Conservation (phyloP, 2,113 vertebrate genomes). For the Garra rufa region DNA sequence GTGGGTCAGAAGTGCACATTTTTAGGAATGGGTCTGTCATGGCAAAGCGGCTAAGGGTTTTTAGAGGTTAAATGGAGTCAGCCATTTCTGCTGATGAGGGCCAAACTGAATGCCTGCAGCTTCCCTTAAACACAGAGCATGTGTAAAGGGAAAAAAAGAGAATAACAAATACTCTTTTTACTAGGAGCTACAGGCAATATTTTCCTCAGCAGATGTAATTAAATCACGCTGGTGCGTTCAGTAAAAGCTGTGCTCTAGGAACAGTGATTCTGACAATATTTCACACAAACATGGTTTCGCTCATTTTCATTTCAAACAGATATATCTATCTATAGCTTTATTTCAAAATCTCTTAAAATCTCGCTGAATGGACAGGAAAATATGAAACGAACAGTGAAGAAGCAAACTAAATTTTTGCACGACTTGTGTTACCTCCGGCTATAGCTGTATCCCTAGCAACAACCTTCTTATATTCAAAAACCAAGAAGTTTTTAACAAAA, state of each 20-base stretch:
- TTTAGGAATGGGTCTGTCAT: slow-evolving; percentile 56
- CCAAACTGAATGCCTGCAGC: slow-evolving; percentile 48
- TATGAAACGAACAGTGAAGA: too few species aligned
- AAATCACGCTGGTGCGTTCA: slow-evolving; percentile 1
- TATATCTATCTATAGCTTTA: too few species aligned
- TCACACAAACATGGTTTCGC: neutral
- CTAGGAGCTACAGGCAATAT: slow-evolving; percentile 34
- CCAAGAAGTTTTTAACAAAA: too few species aligned
- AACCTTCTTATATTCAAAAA: too few species aligned
- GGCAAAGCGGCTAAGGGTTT: slow-evolving; percentile 47
- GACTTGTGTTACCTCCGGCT: too few species aligned
- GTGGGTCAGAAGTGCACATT: slow-evolving; percentile 15
- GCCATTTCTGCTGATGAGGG: slow-evolving; percentile 56
- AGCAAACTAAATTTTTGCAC: too few species aligned
- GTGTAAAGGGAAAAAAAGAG: slow-evolving; percentile 4
- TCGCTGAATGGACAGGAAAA: too few species aligned
- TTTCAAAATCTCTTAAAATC: too few species aligned
- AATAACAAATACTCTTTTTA: slow-evolving; percentile 12
- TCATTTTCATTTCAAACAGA: neutral
- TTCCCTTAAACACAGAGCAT: slow-evolving; percentile 37
- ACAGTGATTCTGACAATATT: slow-evolving; percentile 11
- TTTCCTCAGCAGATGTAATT: slow-evolving; percentile 34
- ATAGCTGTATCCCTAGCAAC: too few species aligned
- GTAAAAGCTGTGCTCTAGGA: slow-evolving; percentile 12
- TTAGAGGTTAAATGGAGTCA: slow-evolving; percentile 62